These are phyloP conservation scores for Megatriorchis doriae DNA, from an alignment of 2,113 vertebrate species.

Conservation along the genomic window DNA sequence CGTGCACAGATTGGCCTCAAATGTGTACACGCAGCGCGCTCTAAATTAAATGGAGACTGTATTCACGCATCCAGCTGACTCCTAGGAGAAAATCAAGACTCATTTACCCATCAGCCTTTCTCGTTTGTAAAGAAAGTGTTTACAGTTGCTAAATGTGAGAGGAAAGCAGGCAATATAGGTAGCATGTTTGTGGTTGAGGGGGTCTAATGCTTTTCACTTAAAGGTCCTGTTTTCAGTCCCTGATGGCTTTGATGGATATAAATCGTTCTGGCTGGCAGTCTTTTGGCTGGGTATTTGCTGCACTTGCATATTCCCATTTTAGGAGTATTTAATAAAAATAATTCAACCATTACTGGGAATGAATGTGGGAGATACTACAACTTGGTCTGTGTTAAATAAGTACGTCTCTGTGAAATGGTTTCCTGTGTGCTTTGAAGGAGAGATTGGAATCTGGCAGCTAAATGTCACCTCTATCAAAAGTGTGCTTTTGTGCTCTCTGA, in stretches of 20 bases:
- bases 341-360: neutral
- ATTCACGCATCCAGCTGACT: neutral
- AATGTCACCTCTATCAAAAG: neutral
- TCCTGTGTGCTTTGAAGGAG: neutral
- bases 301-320: neutral
- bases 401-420: neutral
- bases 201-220: neutral
- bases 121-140: neutral
- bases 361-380: neutral
- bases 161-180: neutral
- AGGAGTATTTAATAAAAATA: neutral
- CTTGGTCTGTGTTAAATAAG: neutral
- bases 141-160: neutral
- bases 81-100: neutral
- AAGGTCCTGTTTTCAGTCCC: neutral
- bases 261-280: neutral
- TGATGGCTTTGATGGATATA: neutral
- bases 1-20: neutral
- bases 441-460: neutral
- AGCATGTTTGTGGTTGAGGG: rapidly evolving
- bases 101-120: neutral
- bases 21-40: rapidly evolving
- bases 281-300: neutral
- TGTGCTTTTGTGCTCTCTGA: neutral
- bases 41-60: neutral